Conservation (phyloP, 2,888 invertebrate genomes). For the Drosophila demipolita region DNA sequence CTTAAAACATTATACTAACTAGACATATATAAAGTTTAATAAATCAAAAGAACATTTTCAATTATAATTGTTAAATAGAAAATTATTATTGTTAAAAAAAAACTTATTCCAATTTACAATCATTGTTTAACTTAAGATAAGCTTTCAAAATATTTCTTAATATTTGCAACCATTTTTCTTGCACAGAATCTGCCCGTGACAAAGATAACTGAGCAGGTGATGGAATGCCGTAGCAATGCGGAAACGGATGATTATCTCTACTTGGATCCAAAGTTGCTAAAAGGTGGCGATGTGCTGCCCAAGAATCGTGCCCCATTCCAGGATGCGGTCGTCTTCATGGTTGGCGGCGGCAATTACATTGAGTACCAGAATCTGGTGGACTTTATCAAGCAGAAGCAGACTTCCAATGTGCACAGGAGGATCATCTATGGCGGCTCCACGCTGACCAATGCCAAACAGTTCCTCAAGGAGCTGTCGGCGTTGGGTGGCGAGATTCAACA, state of each 20-base stretch:
- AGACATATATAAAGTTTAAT: neutral
- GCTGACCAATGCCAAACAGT: conserved; percentile 96
- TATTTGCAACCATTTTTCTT: neutral
- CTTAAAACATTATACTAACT: neutral
- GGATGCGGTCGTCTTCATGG: conserved; percentile 95
- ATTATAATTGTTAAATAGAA: neutral
- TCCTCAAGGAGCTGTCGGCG: conserved; percentile 95
- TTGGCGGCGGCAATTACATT: conserved; percentile 98
- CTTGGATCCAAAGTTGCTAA: conserved; percentile 97
- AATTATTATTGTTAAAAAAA: neutral
- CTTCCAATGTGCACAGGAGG: conserved; percentile 89
- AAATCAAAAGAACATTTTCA: neutral
- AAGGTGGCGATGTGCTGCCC: conserved; percentile 88
- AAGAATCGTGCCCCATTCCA: conserved; percentile 90
- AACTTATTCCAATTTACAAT: neutral
- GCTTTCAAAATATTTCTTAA: neutral
- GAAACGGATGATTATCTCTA: conserved; percentile 96
- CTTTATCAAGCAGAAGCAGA: conserved; percentile 94
- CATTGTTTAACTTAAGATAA: neutral
- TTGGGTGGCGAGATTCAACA: conserved; percentile 89
- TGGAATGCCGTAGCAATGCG: conserved; percentile 91
- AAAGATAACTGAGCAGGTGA: conserved; percentile 94
- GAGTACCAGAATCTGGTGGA: conserved; percentile 99
- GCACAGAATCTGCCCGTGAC: conserved; percentile 96
- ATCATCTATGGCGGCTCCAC: conserved; percentile 98